Base-by-base conservation (phyloP, 2,888 invertebrate genomes). In the Tipula lateralis region DNA sequence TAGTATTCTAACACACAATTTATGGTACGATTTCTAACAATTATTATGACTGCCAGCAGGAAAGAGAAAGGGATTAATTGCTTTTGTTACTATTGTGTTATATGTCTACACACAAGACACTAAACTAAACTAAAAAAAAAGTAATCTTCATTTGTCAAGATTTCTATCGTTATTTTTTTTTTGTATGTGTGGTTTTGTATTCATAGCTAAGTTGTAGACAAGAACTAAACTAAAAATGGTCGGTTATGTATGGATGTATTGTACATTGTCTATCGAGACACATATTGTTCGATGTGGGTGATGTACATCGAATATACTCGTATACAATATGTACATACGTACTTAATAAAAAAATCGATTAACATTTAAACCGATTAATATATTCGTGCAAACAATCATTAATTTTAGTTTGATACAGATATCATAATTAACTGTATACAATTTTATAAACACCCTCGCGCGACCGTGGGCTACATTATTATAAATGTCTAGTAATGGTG, bases 101-200 rank as follows among this genome's bases (percentile, higher is more conserved):
- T n/a, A 1, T 66, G 66, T 66, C 2, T n/a, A 24, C 12, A 24
- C 24, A 66, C 66, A 24, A 66, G 24, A 66, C 66, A 19, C 66
- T 9, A 66, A 66, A 7, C 44, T 50, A 66, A 66, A 66, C 66
- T 66, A 24, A 66, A 66, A n/a, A n/a, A 66, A 66, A n/a, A 66
- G 19, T 66, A 66, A 66, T 66, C 66, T 66, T 66, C 66, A 66
- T 66, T 66, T 66, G 66, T 66, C 66, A 66, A 66, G 66, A 66
- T 66, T 24, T 66, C 24, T 66, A 66, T 66, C 66, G 66, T 24
- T 66, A 24, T 44, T 1, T 66, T 66, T 66, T 66, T 66, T 24
- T 2, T 66, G 13, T 36, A 5, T 50, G n/a, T 44, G 13, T 44
- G 13, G 44, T 50, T 50, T 50, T 50, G 16, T 50, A 6, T 34